Base-by-base conservation (phyloP, 37 sponge, comb jelly and placozoan species). In the Oscarella lobularis region DNA sequence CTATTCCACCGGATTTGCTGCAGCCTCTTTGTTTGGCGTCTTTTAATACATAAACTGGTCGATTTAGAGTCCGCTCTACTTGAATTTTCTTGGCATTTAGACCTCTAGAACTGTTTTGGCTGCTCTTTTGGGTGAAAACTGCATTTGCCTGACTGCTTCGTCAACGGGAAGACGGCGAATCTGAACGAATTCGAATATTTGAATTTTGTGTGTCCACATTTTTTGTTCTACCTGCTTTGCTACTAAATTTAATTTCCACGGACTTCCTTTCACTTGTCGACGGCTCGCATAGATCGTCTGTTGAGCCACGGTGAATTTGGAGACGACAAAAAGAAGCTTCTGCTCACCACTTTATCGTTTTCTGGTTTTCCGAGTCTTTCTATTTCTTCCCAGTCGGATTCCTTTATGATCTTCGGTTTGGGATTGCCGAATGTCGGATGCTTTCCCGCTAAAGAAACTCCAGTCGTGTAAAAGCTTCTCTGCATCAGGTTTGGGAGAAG, bases 151-250 rank as follows among this genome's bases (percentile, higher is more conserved):
- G 14, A 92, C 37, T 5, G 93, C 93, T 9, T 92, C 73, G 29
- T 38, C 68, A 20, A 92, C 69, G 0, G 78, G 9, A 79, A 92
- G 38, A 0, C 86, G 68, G 35, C 93, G 67, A 2, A 92, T 88
- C 93, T 92, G 67, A 0, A 67, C 39, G 31, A 80, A n/a, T n/a
- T n/a, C n/a, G n/a, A n/a, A n/a, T n/a, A n/a, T n/a, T n/a, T n/a
- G n/a, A n/a, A n/a, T n/a, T n/a, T n/a, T n/a, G n/a, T n/a, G n/a
- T n/a, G n/a, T n/a, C n/a, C n/a, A n/a, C n/a, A n/a, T n/a, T n/a
- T n/a, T n/a, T n/a, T n/a, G n/a, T n/a, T n/a, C n/a, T 39, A 91
- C 92, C 81, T 83, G 71, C 48, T 75, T 87, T 33, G 92, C 92
- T 9, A 91, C 83, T 0, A 91, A 41, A 39, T 91, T 91, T 74